Conservation (phyloP, 1,140 invertebrate species). For the Aphelinus certus region DNA sequence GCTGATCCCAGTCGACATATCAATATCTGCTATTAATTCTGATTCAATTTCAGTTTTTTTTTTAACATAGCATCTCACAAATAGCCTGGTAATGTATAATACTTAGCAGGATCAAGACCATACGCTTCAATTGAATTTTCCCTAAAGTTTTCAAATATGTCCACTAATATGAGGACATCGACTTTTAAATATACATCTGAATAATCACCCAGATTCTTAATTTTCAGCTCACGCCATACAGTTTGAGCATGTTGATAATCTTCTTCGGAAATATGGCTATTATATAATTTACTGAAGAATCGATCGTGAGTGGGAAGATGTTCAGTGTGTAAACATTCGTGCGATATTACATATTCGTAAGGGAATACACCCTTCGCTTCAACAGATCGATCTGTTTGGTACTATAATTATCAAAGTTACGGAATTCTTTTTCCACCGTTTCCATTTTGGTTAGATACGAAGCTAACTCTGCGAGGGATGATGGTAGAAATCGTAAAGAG, state of each 20-base stretch:
- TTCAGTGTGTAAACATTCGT: conserved; percentile 47
- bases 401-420: conserved; percentile 50
- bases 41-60: neutral
- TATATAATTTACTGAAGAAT: conserved; percentile 57
- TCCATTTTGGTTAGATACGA: conserved; percentile 41
- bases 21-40: conserved; percentile 36
- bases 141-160: conserved; percentile 56
- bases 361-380: conserved; percentile 46
- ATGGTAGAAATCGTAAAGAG: conserved; percentile 3
- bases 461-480: neutral
- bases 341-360: conserved; percentile 54
- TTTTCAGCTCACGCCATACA: conserved; percentile 58
- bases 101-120: neutral
- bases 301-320: conserved; percentile 50
- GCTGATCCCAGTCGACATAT: neutral
- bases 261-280: conserved; percentile 46
- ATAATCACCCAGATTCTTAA: conserved; percentile 58
- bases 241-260: conserved; percentile 58
- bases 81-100: neutral
- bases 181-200: conserved; percentile 62
- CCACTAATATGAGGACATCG: conserved; percentile 56
- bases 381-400: conserved; percentile 45
- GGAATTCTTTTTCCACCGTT: conserved; percentile 52
- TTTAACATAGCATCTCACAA: conserved; percentile 8
- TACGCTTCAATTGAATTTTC: neutral